Evolutionary conservation across 2,113 vertebrate genomes (phyloP).

Genomic region (Picathartes gymnocephalus): DNA sequence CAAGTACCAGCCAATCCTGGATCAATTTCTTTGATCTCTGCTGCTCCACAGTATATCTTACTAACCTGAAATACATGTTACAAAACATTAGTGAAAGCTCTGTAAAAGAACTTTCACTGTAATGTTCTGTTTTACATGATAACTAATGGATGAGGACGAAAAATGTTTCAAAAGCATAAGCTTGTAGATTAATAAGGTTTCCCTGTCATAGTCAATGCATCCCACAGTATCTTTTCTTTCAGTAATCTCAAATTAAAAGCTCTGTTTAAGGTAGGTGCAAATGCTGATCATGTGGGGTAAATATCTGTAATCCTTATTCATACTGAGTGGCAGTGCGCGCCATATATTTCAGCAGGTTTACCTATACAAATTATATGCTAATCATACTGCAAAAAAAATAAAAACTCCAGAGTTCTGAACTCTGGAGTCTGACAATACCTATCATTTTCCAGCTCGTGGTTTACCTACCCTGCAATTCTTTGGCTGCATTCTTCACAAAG

Average conservation of each 20-base stretch:
- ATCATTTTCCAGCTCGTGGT: not conserved
- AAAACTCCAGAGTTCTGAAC: not conserved
- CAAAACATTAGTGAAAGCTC: not conserved
- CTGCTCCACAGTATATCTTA: not conserved
- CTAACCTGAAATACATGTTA: not conserved
- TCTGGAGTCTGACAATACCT: not conserved
- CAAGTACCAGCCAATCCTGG: not conserved
- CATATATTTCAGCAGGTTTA: not conserved
- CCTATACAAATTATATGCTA: not conserved
- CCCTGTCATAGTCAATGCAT: not conserved
- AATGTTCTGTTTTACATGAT: not conserved
- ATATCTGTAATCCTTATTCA: not conserved
- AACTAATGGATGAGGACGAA: not conserved
- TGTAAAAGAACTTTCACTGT: not conserved
- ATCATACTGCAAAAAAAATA: not conserved
- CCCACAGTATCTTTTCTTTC: not conserved
- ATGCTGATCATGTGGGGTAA: not conserved
- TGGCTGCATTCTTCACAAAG: slow-evolving; percentile 99
- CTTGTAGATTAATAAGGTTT: not conserved
- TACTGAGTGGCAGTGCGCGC: not conserved
- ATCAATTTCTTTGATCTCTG: not conserved
- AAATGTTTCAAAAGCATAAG: not conserved
- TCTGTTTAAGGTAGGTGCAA: not conserved
- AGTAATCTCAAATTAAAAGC: not conserved
- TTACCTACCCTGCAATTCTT: slow-evolving; percentile 90